Conservation (phyloP, 1,140 invertebrate genomes). For the Sycophila sp. region DNA sequence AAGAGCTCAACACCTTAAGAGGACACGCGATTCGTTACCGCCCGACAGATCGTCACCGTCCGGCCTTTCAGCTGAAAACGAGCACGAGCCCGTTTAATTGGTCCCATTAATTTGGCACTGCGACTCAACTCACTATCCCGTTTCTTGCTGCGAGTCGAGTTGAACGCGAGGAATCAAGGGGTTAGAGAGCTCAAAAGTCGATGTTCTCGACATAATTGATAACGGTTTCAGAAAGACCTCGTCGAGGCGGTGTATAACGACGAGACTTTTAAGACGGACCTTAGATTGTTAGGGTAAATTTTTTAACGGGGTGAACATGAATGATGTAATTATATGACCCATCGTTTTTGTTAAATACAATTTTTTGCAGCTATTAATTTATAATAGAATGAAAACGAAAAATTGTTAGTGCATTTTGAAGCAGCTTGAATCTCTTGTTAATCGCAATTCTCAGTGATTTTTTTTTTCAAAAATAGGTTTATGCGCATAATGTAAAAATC, state of each 20-base stretch:
- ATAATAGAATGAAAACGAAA: too few species aligned
- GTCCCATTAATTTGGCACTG: conserved; percentile 30
- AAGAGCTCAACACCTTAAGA: not conserved
- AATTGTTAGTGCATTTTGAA: too few species aligned
- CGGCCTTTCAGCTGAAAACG: conserved; percentile 14
- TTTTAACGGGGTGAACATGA: conserved; percentile 34
- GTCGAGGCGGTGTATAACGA: too few species aligned
- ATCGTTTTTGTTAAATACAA: too few species aligned
- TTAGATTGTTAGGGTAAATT: not conserved
- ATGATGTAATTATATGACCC: too few species aligned
- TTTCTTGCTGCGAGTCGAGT: not conserved
- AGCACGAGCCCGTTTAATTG: conserved; percentile 28
- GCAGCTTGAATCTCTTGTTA: too few species aligned
- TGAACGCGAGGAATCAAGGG: not conserved
- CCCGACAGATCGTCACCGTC: not conserved
- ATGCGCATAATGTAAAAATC: too few species aligned
- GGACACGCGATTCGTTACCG: not conserved
- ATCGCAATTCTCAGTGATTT: too few species aligned
- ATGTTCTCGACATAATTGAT: conserved; percentile 30
- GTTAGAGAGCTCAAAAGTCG: conserved; percentile 28
- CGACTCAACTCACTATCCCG: not conserved
- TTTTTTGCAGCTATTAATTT: too few species aligned
- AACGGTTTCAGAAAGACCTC: conserved; percentile 22
- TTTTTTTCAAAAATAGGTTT: too few species aligned
- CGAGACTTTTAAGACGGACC: too few species aligned